These are phyloP conservation scores for Orius insidiosus DNA, from an alignment of 1,140 invertebrate species.

Conservation along the genomic window DNA sequence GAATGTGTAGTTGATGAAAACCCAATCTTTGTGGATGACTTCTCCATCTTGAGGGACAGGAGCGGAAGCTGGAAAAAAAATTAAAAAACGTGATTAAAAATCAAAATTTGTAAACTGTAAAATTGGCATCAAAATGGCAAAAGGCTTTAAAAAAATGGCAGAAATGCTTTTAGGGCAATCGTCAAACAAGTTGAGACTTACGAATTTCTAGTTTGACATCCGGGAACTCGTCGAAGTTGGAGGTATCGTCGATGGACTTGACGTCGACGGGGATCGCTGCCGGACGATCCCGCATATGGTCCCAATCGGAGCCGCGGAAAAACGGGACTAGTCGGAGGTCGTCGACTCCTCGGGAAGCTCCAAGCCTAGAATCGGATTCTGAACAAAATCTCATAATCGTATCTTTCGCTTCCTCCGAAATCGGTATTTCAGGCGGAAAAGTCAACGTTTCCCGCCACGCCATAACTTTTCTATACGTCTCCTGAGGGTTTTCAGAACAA, in stretches of 20 bases:
- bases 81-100: slow-evolving; percentile 10
- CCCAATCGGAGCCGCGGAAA: slow-evolving; percentile 89
- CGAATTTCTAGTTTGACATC: slow-evolving; percentile 97
- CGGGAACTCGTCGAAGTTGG: slow-evolving; percentile 99
- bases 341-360: slow-evolving; percentile 60
- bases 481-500: slow-evolving; percentile 97
- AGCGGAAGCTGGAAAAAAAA: slow-evolving; percentile 49
- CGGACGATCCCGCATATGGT: slow-evolving; percentile 88
- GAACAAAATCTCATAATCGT: slow-evolving; percentile 84
- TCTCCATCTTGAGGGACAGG: slow-evolving; percentile 67
- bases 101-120: slow-evolving; percentile 7
- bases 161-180: no score
- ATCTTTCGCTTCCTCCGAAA: slow-evolving; percentile 82
- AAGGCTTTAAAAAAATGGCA: neutral
- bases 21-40: slow-evolving; percentile 90
- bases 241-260: slow-evolving; percentile 89
- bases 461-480: slow-evolving; percentile 99
- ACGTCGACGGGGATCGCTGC: slow-evolving; percentile 94
- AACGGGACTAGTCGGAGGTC: slow-evolving; percentile 40
- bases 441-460: slow-evolving; percentile 95
- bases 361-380: slow-evolving; percentile 76
- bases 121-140: no score
- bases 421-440: slow-evolving; percentile 97
- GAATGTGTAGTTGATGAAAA: slow-evolving; percentile 99
- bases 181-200: no score